Evolutionary conservation across 2,888 invertebrate genomes (phyloP).

Genomic region (Meliscaeva auricollis): DNA sequence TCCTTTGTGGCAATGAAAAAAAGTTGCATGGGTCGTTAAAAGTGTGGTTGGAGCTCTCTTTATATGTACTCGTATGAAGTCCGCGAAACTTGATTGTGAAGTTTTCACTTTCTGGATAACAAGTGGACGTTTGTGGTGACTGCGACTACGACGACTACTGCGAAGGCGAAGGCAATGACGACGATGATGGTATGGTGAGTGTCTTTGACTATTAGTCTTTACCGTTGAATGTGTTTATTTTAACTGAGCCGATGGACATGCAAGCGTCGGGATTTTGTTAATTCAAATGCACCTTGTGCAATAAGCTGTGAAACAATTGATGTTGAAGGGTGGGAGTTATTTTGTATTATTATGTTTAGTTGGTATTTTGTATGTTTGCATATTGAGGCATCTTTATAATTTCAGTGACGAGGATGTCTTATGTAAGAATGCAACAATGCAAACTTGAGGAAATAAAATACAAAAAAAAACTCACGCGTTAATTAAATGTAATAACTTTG

Average conservation of each 20-base stretch:
- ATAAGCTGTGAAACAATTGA: background rate
- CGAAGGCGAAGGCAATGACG: background rate
- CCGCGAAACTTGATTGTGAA: constrained; percentile 32
- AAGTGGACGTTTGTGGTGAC: background rate
- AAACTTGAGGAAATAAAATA: constrained; percentile 37
- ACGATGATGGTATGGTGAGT: background rate
- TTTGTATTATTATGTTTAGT: background rate
- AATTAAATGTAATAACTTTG: background rate
- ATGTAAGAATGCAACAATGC: background rate
- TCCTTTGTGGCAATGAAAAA: constrained; percentile 37
- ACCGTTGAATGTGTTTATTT: constrained; percentile 58
- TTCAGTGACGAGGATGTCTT: background rate
- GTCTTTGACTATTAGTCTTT: constrained; percentile 39
- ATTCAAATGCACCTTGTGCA: constrained; percentile 32
- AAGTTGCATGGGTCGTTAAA: constrained; percentile 21
- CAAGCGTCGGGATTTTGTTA: constrained; percentile 63
- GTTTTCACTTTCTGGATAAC: constrained; percentile 33
- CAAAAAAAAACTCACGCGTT: background rate
- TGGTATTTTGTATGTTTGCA: constrained; percentile 20
- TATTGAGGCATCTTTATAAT: constrained; percentile 25
- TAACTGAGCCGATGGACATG: constrained; percentile 51
- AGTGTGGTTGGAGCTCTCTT: background rate
- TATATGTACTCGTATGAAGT: background rate
- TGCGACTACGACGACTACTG: background rate
- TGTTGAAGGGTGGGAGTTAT: constrained; percentile 20